Evolutionary conservation across 2,888 invertebrate genomes (phyloP).

Genomic region (Phorcus lineatus): DNA sequence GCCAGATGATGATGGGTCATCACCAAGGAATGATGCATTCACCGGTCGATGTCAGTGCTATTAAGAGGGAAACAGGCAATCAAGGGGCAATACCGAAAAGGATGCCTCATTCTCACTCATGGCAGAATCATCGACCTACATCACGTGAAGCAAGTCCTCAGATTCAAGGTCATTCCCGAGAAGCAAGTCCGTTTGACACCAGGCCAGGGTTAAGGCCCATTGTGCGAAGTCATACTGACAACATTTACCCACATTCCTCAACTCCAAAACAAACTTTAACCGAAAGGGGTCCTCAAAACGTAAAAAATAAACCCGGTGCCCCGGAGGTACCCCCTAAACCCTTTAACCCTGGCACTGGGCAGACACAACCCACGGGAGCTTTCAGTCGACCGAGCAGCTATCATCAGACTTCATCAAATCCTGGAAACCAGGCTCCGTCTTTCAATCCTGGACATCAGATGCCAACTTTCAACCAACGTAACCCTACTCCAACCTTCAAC

Average conservation of each 20-base stretch:
- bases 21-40: background rate
- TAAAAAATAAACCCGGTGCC: conserved; percentile 42
- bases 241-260: conserved; percentile 15
- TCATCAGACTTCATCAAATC: no score
- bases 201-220: conserved; percentile 27
- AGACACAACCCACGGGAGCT: background rate
- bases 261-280: conserved; percentile 51
- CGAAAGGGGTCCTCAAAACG: conserved; percentile 57
- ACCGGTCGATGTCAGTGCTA: conserved; percentile 16
- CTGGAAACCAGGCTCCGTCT: no score
- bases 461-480: no score
- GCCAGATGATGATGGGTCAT: background rate
- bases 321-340: conserved; percentile 47
- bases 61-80: conserved; percentile 13
- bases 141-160: conserved; percentile 9
- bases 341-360: conserved; percentile 38
- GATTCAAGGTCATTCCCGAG: conserved; percentile 32
- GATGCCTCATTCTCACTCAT: conserved; percentile 48
- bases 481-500: no score
- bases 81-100: conserved; percentile 52
- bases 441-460: no score
- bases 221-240: conserved; percentile 47
- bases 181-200: conserved; percentile 50
- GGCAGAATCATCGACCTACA: conserved; percentile 37
- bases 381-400: background rate